Conservation (phyloP, 1,140 invertebrate species). For the Drosophila littoralis region DNA sequence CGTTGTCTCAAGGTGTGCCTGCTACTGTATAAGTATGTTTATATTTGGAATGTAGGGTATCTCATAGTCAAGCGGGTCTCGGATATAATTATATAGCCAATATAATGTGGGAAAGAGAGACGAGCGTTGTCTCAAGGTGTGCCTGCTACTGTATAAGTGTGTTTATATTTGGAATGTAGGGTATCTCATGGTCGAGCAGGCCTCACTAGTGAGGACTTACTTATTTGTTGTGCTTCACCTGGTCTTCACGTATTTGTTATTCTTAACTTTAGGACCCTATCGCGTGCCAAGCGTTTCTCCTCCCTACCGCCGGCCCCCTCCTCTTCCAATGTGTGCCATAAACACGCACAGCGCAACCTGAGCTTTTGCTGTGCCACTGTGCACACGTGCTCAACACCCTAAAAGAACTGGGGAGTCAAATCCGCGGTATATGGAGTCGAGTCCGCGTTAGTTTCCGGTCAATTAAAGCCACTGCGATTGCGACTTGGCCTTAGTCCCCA, state of each 20-base stretch:
- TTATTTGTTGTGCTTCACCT: conserved; percentile 17
- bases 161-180: background rate
- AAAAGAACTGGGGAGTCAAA: background rate
- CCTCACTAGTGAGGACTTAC: background rate
- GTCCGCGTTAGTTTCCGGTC: conserved; percentile 58
- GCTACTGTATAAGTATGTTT: background rate
- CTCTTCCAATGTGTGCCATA: conserved; percentile 29
- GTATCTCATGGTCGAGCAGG: background rate
- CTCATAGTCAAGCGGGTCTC: too few relatives aligned
- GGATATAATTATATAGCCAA: too few relatives aligned
- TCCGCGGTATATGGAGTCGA: conserved; percentile 25
- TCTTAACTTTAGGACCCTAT: conserved; percentile 59
- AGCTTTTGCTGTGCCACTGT: conserved; percentile 28
- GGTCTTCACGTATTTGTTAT: conserved; percentile 62
- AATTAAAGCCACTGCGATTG: conserved; percentile 55
- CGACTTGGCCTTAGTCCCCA: conserved; percentile 17
- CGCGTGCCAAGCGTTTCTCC: conserved; percentile 45
- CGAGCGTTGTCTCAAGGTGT: too few relatives aligned
- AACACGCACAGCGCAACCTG: conserved; percentile 50
- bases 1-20: too few relatives aligned
- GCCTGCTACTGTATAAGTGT: background rate
- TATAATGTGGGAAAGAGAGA: too few relatives aligned
- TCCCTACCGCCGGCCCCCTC: background rate
- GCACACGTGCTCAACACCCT: conserved; percentile 25
- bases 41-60: background rate